phyloP scores from a whole-genome alignment of 2,888 invertebrate species.

The Epirrhoe tristata region DNA sequence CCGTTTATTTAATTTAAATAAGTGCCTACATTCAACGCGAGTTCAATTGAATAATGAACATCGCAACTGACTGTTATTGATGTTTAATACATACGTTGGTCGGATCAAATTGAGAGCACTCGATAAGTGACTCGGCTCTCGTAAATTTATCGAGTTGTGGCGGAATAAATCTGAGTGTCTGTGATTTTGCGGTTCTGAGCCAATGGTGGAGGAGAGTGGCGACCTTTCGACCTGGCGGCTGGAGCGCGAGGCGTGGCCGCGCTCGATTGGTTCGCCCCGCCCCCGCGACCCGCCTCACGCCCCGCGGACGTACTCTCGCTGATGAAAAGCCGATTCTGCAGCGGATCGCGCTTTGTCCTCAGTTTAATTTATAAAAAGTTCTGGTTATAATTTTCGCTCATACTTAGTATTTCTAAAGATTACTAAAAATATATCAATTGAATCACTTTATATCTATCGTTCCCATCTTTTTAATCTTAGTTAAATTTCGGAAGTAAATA shows the following conservation, averaged over 20 bases:
- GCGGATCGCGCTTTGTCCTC: constrained; percentile 43
- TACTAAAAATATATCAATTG: background rate
- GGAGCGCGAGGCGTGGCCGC: constrained; percentile 79
- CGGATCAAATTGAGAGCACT: constrained; percentile 20
- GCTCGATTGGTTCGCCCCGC: constrained; percentile 77
- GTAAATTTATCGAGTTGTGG: constrained; percentile 19
- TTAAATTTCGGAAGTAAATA: background rate
- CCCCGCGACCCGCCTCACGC: constrained; percentile 62
- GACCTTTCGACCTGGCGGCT: constrained; percentile 78
- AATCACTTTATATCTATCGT: background rate
- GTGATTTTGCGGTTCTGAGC: constrained; percentile 55
- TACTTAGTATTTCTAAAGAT: constrained; percentile 33
- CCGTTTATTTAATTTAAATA: constrained; percentile 37
- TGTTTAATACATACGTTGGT: constrained; percentile 22
- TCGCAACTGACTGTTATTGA: constrained; percentile 23
- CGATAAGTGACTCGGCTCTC: constrained; percentile 16
- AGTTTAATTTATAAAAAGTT: constrained; percentile 35
- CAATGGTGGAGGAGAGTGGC: constrained; percentile 65
- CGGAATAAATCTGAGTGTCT: constrained; percentile 47
- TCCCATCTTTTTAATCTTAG: background rate
- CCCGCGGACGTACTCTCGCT: constrained; percentile 57
- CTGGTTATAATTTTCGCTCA: constrained; percentile 22
- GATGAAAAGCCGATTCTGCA: constrained; percentile 53
- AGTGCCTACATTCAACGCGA: constrained; percentile 26
- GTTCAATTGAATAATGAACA: constrained; percentile 37